Base-by-base conservation (phyloP, 2,113 vertebrate genomes). In the Stegostoma tigrinum region DNA sequence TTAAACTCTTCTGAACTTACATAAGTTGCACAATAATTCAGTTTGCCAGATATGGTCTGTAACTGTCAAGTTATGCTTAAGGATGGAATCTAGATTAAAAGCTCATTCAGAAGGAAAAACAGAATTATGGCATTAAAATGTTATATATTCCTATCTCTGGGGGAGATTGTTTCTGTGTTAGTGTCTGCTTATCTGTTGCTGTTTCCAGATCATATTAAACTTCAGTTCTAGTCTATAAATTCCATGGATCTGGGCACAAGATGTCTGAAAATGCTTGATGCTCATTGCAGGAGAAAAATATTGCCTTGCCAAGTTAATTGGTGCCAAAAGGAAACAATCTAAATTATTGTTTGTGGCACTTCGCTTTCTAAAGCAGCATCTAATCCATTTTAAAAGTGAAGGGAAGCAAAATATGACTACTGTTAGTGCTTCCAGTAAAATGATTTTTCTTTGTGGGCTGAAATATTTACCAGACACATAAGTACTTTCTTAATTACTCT, bases 251-350 rank as follows among this genome's bases (percentile, higher is more conserved):
- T 52, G 72, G 68, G 24, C 27, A 45, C 42, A 48, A 75, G 94
- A 95, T 95, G 94, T 95, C 45, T 70, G 94, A 72, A 52, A 95
- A n/a, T 72, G 24, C 67, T 52, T 27, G 68, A 52, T 72, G 94
- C 72, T 95, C 42, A 52, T 34, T 95, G 52, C 94, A 70, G 68
- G 94, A 72, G 27, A 72, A 95, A 75, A 75, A 34, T 72, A 48
- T 52, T 75, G 27, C 4, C 94, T 95, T 95, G 66, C 94, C 68
- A 95, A 52, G 42, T 95, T 95, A 95, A 72, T 72, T 72, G 94
- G 42, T 95, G 94, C 94, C 93, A 72, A 52, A 48, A 95, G 67
- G 42, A 70, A 23, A 34, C 24, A 72, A 72, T 30, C 42, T 52
- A 68, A 72, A 95, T 72, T 70, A 94, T 70, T 52, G 24, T 72